A percentile compares a stretch with the other conserved stretches of the same genome.
Evolutionary conservation across 2,888 invertebrate species (phyloP).

Genomic region (Peribatodes rhomboidaria): DNA sequence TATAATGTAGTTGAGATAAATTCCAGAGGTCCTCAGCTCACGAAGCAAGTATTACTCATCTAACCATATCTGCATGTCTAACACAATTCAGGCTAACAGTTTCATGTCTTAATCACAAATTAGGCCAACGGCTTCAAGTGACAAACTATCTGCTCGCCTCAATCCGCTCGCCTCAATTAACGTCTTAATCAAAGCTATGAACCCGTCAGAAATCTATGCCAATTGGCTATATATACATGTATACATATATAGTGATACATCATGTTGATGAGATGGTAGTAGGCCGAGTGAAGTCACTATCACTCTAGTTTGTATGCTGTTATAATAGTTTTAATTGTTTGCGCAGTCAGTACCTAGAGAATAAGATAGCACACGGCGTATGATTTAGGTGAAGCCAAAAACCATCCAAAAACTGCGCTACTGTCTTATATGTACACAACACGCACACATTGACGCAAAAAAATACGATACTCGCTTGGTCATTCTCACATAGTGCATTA

Average conservation of each 20-base stretch:
- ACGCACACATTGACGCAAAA: too few relatives aligned
- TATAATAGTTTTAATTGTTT: background rate
- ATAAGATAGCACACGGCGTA: too few relatives aligned
- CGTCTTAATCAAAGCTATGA: conserved; percentile 29
- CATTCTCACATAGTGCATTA: too few relatives aligned
- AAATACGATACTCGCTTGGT: too few relatives aligned
- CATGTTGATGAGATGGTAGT: background rate
- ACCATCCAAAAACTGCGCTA: too few relatives aligned
- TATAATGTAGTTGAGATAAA: too few relatives aligned
- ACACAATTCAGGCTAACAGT: conserved; percentile 5
- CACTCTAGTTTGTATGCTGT: background rate
- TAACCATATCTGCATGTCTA: background rate
- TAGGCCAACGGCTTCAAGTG: conserved; percentile 8
- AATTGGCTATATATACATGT: too few relatives aligned
- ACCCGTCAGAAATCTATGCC: conserved; percentile 27
- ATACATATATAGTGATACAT: conserved; percentile 7
- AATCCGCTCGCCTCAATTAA: conserved; percentile 17
- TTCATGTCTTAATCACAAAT: background rate
- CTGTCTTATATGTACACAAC: too few relatives aligned
- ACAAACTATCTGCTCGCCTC: conserved; percentile 19
- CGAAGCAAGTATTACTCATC: too few relatives aligned
- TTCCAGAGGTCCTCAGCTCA: too few relatives aligned
- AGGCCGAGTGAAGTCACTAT: conserved; percentile 1
- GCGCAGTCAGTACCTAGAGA: background rate
- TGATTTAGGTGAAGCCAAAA: too few relatives aligned